These are phyloP conservation scores for Thunnus thynnus DNA, from an alignment of 2,113 vertebrate genomes.

Conservation along the genomic window DNA sequence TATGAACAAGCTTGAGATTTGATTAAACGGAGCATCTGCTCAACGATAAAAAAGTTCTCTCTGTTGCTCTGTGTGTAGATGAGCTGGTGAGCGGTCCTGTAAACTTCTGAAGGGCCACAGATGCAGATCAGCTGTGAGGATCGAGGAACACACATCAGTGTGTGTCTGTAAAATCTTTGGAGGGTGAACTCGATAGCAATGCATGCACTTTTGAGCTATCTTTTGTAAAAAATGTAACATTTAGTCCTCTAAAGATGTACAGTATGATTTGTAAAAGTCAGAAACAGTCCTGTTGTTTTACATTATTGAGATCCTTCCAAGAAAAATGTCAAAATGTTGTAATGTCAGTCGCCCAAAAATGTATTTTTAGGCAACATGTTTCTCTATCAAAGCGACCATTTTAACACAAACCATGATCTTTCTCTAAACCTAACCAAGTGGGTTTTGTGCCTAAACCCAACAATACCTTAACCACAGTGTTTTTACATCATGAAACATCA, in stretches of 20 bases:
- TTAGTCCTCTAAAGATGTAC: background rate
- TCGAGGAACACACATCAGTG: slow-evolving; percentile 4
- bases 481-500: no score
- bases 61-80: slow-evolving; percentile 51
- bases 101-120: slow-evolving; percentile 47
- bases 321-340: no score
- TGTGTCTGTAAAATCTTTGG: background rate
- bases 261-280: no score
- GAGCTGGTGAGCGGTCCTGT: slow-evolving; percentile 53
- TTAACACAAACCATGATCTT: no score
- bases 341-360: no score
- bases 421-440: no score
- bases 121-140: slow-evolving; percentile 49
- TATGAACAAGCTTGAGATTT: slow-evolving; percentile 68
- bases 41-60: slow-evolving; percentile 61
- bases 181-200: slow-evolving; percentile 2
- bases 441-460: no score
- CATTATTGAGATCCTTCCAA: no score
- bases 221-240: background rate
- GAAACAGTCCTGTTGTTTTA: no score
- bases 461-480: no score
- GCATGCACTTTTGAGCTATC: background rate
- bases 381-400: no score
- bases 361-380: no score
- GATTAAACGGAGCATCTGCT: slow-evolving; percentile 72